Conservation (phyloP, 1,140 invertebrate genomes). For the Leptinotarsa defecta region DNA sequence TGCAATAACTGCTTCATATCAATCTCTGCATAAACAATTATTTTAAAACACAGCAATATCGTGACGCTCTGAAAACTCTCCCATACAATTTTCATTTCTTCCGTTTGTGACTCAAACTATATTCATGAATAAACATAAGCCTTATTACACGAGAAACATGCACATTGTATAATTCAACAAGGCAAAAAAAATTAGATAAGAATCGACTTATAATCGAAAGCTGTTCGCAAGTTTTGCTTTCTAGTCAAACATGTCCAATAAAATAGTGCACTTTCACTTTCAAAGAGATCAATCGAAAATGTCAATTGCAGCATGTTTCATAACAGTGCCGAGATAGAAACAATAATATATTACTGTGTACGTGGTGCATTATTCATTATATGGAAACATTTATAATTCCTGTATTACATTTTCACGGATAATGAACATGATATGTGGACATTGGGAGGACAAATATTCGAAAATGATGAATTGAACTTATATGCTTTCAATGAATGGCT, state of each 20-base stretch:
- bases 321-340: conserved; percentile 21
- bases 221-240: conserved; percentile 22
- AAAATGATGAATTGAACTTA: no score
- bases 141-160: conserved; percentile 8
- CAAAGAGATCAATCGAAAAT: conserved; percentile 35
- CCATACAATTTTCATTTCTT: not conserved
- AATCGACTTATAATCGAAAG: conserved; percentile 18
- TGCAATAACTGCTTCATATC: no score
- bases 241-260: conserved; percentile 35
- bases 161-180: conserved; percentile 6
- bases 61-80: conserved; percentile 1
- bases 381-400: not conserved
- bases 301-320: conserved; percentile 30
- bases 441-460: not conserved
- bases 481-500: no score
- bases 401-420: not conserved
- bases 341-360: conserved; percentile 7
- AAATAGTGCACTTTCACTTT: conserved; percentile 39
- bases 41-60: not conserved
- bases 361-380: conserved; percentile 6
- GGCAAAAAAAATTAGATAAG: conserved; percentile 2
- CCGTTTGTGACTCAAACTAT: conserved; percentile 2
- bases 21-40: no score
- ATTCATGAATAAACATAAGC: conserved; percentile 6
- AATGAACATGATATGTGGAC: not conserved